A percentile compares a stretch with the other conserved stretches of the same genome.
Evolutionary conservation across 2,113 vertebrate genomes (phyloP).

Genomic region (Empidonax alnorum): DNA sequence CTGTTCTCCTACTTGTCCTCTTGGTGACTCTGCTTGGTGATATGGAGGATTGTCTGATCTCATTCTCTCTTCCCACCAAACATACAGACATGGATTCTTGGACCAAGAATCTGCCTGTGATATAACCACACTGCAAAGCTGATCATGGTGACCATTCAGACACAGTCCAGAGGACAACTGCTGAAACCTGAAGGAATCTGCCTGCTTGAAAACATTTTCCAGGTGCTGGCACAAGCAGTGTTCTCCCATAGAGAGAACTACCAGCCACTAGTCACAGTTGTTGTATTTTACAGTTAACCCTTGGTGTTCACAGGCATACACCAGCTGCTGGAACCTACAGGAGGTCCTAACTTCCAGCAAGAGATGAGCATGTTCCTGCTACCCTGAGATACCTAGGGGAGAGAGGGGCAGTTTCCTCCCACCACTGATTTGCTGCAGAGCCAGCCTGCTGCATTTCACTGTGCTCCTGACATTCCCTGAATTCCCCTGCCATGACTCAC

Average conservation of each 20-base stretch:
- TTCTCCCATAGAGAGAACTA: neutral
- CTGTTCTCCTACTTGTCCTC: neutral
- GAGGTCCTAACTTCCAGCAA: neutral
- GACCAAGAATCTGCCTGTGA: neutral
- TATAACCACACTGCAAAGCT: neutral
- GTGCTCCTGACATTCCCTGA: conserved; percentile 2
- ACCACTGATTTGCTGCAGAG: neutral
- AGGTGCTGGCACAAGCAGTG: neutral
- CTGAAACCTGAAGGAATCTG: neutral
- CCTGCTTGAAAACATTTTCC: neutral
- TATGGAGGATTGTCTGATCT: neutral
- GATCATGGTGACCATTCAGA: neutral
- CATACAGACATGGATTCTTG: neutral
- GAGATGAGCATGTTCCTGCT: neutral
- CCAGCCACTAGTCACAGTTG: fast-evolving
- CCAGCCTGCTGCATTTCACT: neutral
- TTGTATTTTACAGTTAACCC: neutral
- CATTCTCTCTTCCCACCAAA: neutral
- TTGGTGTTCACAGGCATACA: neutral
- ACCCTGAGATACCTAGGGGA: neutral
- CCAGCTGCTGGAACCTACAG: neutral
- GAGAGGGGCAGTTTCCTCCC: neutral
- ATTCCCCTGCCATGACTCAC: conserved; percentile 11
- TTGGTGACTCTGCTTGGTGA: neutral
- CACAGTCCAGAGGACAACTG: neutral